These are phyloP conservation scores for Hemicordylus capensis DNA, from an alignment of 2,113 vertebrate species.

Conservation along the genomic window DNA sequence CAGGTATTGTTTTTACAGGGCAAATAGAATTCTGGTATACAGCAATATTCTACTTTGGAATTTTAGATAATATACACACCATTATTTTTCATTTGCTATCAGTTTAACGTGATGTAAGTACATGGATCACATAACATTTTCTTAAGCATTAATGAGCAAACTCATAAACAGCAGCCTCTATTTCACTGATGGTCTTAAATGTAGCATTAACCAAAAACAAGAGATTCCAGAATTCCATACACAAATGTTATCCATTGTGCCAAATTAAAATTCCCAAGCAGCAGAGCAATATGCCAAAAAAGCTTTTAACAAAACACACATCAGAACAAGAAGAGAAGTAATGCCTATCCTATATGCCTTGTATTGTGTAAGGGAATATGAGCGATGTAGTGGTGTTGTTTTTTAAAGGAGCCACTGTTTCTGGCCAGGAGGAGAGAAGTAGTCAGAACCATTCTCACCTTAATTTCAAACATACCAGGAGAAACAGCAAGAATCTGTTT, in stretches of 20 bases:
- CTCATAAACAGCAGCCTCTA: constrained; percentile 15
- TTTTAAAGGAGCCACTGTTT: not conserved
- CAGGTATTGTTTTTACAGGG: not conserved
- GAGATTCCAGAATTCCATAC: constrained; percentile 31
- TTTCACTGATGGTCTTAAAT: constrained; percentile 41
- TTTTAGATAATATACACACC: constrained; percentile 18
- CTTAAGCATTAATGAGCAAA: constrained; percentile 24
- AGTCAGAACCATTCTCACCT: not conserved
- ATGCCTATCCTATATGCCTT: not conserved
- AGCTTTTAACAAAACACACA: not conserved
- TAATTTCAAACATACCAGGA: not conserved
- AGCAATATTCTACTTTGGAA: constrained; percentile 39
- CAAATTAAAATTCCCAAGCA: constrained; percentile 26
- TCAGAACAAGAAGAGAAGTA: not conserved
- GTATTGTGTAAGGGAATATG: not conserved
- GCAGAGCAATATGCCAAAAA: not conserved
- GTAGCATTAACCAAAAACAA: constrained; percentile 41
- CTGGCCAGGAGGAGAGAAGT: not conserved
- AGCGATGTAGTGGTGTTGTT: not conserved
- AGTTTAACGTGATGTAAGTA: rapidly evolving
- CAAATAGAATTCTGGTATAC: constrained; percentile 18
- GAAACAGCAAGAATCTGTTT: not conserved
- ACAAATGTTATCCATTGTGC: constrained; percentile 24
- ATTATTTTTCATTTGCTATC: not conserved
- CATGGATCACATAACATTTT: constrained; percentile 3